Evolutionary conservation across 2,113 vertebrate species (phyloP), one percentile per base, ranked within the genome.

Genomic region (Monopterus albus): DNA sequence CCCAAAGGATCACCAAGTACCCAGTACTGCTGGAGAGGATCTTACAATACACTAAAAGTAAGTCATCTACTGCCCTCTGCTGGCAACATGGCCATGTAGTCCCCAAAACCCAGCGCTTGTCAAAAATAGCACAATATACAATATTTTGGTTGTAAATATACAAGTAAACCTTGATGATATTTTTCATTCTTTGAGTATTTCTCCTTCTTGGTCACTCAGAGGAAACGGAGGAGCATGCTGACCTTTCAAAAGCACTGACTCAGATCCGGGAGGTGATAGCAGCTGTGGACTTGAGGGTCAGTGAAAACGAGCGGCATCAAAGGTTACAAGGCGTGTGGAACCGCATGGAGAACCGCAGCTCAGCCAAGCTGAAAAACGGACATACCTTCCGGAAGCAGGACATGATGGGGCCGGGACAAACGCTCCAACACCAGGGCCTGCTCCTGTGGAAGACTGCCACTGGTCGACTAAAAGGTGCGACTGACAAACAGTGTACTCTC

Each of bases 1-100:
- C 97, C 38, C 97, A 99, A 82, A 93, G 97, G 49, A 98, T 99
- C 77, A 98, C 97, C 13, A 99, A 99, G 55, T 99, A 99, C 85
- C 97, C 97, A 8, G 97, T 98, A 36, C 91, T 99, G 77, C 93
- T 99, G 80, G 96, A 98, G 88, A 95, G 96, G 89, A 96, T 99
- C 81, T 66, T 98, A 17, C 95, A 95, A 0, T 95, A 96, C 52
- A 95, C 97, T 25, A 93, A 95, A 89, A 96, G 97, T 98, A 63
- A 92, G 90, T 85, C 59, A 9, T 56, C 13, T 65, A 4, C 76
- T 61, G 69, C 84, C 79, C 82, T 66, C 87, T 87, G 65, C 71
- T 85, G 88, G 87, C 1, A 2, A 7, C 2, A 29, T 1, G 0
- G 0, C 8, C 1, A 1, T 31, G 50, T 46, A 1, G 3, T 7